A percentile compares a stretch with the other conserved stretches of the same genome.
phyloP scores from a whole-genome alignment of 2,888 invertebrate genomes.

The Pachymerium ferrugineum region DNA sequence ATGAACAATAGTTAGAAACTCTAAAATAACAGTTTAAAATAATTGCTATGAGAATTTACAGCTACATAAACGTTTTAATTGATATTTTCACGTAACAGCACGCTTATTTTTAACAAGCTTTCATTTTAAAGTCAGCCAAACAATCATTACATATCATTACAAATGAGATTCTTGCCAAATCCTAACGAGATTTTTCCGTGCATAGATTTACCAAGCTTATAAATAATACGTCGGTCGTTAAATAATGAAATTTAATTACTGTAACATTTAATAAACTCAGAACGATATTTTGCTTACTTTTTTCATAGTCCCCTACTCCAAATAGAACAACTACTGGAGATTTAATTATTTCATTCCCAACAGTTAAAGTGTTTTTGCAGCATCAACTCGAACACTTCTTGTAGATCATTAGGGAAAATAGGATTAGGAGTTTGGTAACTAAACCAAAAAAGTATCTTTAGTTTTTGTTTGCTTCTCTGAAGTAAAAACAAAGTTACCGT shows the following conservation, averaged over 20 bases:
- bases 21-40: too few species aligned
- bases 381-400: too few species aligned
- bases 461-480: too few species aligned
- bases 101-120: neutral
- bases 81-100: too few species aligned
- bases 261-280: neutral
- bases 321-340: neutral
- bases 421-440: neutral
- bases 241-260: neutral
- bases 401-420: neutral
- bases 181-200: constrained; percentile 9
- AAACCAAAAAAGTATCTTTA: too few species aligned
- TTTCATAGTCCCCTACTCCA: neutral
- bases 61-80: too few species aligned
- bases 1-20: too few species aligned
- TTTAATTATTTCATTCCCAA: neutral
- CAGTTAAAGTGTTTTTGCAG: too few species aligned
- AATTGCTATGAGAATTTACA: too few species aligned
- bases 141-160: neutral
- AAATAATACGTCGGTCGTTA: neutral
- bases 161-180: neutral
- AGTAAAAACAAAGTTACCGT: too few species aligned
- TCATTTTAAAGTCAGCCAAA: neutral
- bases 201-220: neutral
- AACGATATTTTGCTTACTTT: neutral